Base-by-base conservation (phyloP, 1,140 invertebrate genomes). In the Bombus impatiens region DNA sequence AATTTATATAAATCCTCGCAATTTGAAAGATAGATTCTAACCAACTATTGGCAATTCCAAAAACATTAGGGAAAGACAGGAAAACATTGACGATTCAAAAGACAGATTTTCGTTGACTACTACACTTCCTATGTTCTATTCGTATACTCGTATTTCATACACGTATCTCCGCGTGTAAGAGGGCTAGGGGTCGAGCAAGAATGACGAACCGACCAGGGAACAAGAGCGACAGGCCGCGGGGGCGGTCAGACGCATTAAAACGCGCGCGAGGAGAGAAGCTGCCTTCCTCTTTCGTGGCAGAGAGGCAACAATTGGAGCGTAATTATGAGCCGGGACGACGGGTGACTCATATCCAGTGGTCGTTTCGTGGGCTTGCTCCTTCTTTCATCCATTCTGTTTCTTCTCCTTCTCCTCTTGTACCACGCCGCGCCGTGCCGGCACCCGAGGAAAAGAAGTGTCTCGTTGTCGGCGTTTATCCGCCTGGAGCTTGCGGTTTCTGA, bases 281-380 rank as follows among this genome's bases (percentile, higher is more conserved):
- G 84, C 76, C 75, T 78, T 88, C 80, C 68, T 82, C 53, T 37
- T 81, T 47, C 86, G 65, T 42, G 40, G 70, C 37, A 82, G 62
- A 62, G 78, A 57, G 90, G 72, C 90, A 91, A 91, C 90, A 91
- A 91, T 91, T 89, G 90, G 90, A 91, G 90, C 90, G 88, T 91
- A 91, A 91, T 91, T 91, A 91, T 88, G 90, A 91, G 57, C 77
- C 82, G 68, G 65, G 86, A 74, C 86, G 65, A 75, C 87, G 84
- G 89, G 72, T 91, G 90, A 91, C 87, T 91, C 90, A 91, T 70
- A 78, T 82, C 72, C 81, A 82, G 72, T 44, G 88, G 82, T 84
- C 86, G 82, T 75, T 86, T 79, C 77, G 84, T 15, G 79, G 77
- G 72, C 78, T 80, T 35, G 62, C 35, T 71, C 53, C 22, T 62